Evolutionary conservation across 2,113 vertebrate genomes (phyloP), one percentile per base, ranked within the genome.

Genomic region (Hypanus sabinus): DNA sequence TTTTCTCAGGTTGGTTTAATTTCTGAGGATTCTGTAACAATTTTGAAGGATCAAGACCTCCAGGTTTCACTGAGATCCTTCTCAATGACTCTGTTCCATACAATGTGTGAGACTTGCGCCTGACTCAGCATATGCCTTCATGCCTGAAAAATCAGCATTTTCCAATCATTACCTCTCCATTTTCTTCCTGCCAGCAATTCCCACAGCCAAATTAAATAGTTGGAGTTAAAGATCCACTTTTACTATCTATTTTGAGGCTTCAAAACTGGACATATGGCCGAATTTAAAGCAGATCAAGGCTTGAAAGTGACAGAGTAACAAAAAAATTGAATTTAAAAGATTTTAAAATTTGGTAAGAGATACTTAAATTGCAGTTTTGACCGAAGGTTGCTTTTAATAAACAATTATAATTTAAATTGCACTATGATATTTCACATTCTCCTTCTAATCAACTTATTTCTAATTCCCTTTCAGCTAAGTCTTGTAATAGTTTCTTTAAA

Each of bases 401-500:
- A n/a, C 57, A 27, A 91, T 62, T 22, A 18, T 22, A 68, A 62
- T 33, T 91, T 91, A 62, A 68, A 62, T 18, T 91, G 57, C 68
- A 24, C 27, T n/a, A 3, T 91, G 62, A n/a, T 65, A n/a, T 62
- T 68, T 62, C 62, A 91, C 87, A 68, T 91, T 68, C 68, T 30
- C 60, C 22, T 91, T 91, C 68, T 68, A 68, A 91, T 91, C 87
- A 9, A 8, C 87, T 46, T 62, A n/a, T n/a, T 91, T n/a, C 14
- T 68, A 91, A 65, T 68, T 62, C 87, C 87, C 87, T 68, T 36
- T 91, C 87, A 33, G 46, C 87, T n/a, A 62, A 91, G 87, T 14
- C 16, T 68, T 60, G n/a, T 91, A 91, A 91, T 68, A 68, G 87
- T 91, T 91, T 91, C 87, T 62, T 68, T 33, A 91, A 68, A 91